Evolutionary conservation across 2,797 vertebrate species (phyloP).

Genomic region (Coilia nasus): DNA sequence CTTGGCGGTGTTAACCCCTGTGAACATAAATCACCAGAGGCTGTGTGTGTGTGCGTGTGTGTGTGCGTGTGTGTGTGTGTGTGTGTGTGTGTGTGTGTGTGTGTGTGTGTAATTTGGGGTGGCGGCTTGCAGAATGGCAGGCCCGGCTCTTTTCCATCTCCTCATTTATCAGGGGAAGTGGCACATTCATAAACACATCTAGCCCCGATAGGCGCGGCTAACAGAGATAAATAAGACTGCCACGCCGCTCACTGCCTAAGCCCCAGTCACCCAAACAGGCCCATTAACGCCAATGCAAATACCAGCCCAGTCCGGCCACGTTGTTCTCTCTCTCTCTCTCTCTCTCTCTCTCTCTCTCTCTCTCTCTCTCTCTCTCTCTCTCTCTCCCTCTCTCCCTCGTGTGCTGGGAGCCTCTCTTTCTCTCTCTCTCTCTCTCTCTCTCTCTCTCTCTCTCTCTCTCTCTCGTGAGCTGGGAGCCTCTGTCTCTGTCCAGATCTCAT

Average conservation of each 20-base stretch:
- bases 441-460: not conserved
- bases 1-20: conserved; percentile 34
- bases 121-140: conserved; percentile 74
- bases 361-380: too few relatives aligned
- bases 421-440: too few relatives aligned
- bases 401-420: too few relatives aligned
- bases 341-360: too few relatives aligned
- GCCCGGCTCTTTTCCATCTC: conserved; percentile 81
- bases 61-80: conserved; percentile 2
- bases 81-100: conserved; percentile 54
- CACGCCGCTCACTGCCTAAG: conserved; percentile 74
- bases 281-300: conserved; percentile 71
- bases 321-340: not conserved
- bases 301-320: conserved; percentile 33
- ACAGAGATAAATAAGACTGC: conserved; percentile 90
- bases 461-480: not conserved
- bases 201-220: conserved; percentile 84
- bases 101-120: not conserved
- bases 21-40: conserved; percentile 66
- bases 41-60: not conserved
- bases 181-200: conserved; percentile 94
- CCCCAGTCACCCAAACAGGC: conserved; percentile 66
- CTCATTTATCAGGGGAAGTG: conserved; percentile 89
- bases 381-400: too few relatives aligned
- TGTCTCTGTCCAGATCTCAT: not conserved